Percentiles rank a stretch among this genome's conserved stretches.
These are phyloP conservation scores for Alces alces DNA, from an alignment of 2,113 vertebrate species.

Conservation along the genomic window DNA sequence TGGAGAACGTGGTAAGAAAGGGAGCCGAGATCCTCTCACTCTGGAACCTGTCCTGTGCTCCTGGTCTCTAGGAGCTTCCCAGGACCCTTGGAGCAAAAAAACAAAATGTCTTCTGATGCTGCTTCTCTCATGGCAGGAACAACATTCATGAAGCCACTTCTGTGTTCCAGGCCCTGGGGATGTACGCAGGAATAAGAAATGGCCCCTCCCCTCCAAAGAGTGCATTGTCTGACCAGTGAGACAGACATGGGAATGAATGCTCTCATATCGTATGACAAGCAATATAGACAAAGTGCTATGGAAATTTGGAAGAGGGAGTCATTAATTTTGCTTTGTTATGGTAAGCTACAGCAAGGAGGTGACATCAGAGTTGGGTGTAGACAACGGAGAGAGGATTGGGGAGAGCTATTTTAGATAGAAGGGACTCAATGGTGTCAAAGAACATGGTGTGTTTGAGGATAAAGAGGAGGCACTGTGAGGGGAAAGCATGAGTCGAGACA, in stretches of 20 bases:
- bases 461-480: background rate
- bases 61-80: background rate
- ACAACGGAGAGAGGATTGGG: background rate
- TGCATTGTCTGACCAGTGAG: background rate
- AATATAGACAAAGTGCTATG: background rate
- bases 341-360: background rate
- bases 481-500: background rate
- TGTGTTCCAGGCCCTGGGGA: background rate
- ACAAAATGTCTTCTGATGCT: background rate
- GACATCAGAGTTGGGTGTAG: background rate
- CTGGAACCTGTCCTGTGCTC: background rate
- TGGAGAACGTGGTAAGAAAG: background rate
- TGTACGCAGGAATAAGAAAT: background rate
- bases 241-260: background rate
- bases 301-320: background rate
- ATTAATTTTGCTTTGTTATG: background rate
- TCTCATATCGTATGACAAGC: background rate
- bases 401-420: background rate
- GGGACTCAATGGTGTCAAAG: background rate
- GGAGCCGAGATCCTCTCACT: background rate
- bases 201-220: background rate
- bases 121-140: background rate
- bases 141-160: background rate
- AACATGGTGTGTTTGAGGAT: background rate
- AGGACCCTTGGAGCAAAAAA: background rate